Evolutionary conservation across 2,888 invertebrate species (phyloP).

Genomic region (Morpho helenor): DNA sequence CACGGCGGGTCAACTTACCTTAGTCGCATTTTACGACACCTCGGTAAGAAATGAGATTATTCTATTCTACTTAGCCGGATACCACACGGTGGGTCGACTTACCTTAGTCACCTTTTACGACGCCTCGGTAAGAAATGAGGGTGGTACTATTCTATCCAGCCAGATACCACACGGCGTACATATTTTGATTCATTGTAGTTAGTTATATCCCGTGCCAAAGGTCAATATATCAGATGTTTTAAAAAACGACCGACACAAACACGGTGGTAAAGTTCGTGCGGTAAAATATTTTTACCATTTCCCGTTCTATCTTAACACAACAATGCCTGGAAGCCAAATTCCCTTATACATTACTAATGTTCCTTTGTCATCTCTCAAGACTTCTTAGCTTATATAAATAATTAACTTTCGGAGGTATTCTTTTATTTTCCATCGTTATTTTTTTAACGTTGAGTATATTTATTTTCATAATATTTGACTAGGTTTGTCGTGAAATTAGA

Average conservation of each 20-base stretch:
- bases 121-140: too few species aligned
- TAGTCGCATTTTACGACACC: too few species aligned
- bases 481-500: slow-evolving; percentile 2
- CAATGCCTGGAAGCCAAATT: slow-evolving; percentile 18
- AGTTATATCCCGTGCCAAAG: slow-evolving; percentile 53
- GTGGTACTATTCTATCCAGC: too few species aligned
- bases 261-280: slow-evolving; percentile 17
- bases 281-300: slow-evolving; percentile 22
- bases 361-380: slow-evolving; percentile 25
- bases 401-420: slow-evolving; percentile 21
- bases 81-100: too few species aligned
- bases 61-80: too few species aligned
- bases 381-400: slow-evolving; percentile 24
- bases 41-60: too few species aligned
- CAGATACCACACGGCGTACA: too few species aligned
- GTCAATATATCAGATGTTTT: slow-evolving; percentile 52
- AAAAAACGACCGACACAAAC: slow-evolving; percentile 27
- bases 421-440: slow-evolving; percentile 14
- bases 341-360: slow-evolving; percentile 24
- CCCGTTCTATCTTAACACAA: slow-evolving; percentile 20
- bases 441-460: slow-evolving; percentile 9
- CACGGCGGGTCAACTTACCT: too few species aligned
- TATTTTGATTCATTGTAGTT: too few species aligned
- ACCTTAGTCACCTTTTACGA: too few species aligned
- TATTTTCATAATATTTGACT: slow-evolving; percentile 8